Percentiles rank a stretch among this genome's conserved stretches.
Evolutionary conservation across 1,140 invertebrate genomes (phyloP).

Genomic region (Maconellicoccus hirsutus): DNA sequence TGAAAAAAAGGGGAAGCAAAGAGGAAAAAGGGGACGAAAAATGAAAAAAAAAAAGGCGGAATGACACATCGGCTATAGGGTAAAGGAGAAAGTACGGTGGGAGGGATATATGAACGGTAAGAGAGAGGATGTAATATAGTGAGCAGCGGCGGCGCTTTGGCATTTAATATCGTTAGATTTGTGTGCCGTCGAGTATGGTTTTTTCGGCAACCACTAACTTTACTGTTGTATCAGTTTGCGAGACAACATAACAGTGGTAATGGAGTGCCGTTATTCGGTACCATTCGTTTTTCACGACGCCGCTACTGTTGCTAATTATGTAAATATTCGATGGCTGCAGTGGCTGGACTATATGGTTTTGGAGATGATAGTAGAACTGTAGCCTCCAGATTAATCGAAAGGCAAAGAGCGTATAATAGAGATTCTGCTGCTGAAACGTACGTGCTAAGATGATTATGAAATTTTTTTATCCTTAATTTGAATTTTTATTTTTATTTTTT

Average conservation of each 20-base stretch:
- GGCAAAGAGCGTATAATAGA: conserved; percentile 28
- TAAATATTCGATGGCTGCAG: conserved; percentile 34
- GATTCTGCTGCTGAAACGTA: conserved; percentile 31
- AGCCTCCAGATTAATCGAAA: conserved; percentile 29
- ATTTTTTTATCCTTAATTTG: neutral
- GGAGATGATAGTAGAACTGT: conserved; percentile 35
- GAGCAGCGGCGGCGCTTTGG: neutral
- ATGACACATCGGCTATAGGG: neutral
- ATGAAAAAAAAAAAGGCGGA: neutral
- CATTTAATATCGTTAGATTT: conserved; percentile 1
- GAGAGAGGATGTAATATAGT: neutral
- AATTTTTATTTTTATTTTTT: neutral
- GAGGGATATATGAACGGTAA: neutral
- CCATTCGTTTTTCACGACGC: conserved; percentile 3
- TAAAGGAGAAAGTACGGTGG: neutral
- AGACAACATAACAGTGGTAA: neutral
- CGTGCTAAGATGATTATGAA: conserved; percentile 14
- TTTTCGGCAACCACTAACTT: conserved; percentile 5
- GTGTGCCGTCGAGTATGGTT: neutral
- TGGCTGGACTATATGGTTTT: conserved; percentile 38
- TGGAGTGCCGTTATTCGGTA: conserved; percentile 11
- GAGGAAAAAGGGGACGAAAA: neutral
- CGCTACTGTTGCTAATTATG: conserved; percentile 15
- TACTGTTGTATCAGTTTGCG: neutral
- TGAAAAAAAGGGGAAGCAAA: neutral